phyloP scores from a whole-genome alignment of 2,888 invertebrate species.

The Spatulosminthurus flaviceps region DNA sequence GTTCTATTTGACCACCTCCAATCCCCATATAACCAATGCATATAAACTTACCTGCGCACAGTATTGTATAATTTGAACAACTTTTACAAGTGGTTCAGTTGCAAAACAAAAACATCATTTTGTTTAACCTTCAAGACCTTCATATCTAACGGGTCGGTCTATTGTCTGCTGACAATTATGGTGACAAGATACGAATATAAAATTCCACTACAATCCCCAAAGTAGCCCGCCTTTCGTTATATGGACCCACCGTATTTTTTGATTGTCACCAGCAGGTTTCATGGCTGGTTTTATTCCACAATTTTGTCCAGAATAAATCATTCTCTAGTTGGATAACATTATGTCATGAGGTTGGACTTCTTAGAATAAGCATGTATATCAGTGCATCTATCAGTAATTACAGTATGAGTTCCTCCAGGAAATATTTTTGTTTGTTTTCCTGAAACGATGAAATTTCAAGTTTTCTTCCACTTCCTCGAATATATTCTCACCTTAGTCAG shows the following conservation, averaged over 20 bases:
- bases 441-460: not conserved
- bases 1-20: not conserved
- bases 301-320: not conserved
- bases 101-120: conserved; percentile 57
- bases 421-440: not conserved
- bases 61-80: conserved; percentile 37
- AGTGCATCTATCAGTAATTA: no score
- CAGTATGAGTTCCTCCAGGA: no score
- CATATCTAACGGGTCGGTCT: conserved; percentile 53
- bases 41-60: conserved; percentile 11
- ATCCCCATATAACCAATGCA: not conserved
- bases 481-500: no score
- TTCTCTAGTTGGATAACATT: not conserved
- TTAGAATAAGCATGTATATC: not conserved
- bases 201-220: conserved; percentile 17
- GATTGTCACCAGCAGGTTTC: conserved; percentile 15
- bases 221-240: conserved; percentile 34
- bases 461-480: no score
- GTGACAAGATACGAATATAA: conserved; percentile 50
- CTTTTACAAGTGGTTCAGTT: conserved; percentile 24
- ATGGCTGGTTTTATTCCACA: conserved; percentile 19
- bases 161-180: conserved; percentile 47
- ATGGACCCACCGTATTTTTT: conserved; percentile 21
- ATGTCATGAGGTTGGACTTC: not conserved
- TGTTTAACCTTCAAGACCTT: conserved; percentile 59